Base-by-base conservation (phyloP, 2,888 invertebrate genomes). In the Poecilus cupreus region DNA sequence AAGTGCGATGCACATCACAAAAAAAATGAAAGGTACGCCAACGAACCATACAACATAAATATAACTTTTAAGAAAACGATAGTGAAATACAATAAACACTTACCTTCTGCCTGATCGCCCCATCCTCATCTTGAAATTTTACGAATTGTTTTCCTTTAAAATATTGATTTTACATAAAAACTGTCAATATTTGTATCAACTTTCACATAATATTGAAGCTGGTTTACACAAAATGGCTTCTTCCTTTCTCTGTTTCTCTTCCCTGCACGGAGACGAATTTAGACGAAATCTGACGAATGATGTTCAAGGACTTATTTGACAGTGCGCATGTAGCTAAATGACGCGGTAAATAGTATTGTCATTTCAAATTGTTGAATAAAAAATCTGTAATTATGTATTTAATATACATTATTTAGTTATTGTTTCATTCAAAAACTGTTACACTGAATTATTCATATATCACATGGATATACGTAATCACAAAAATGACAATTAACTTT, bases 91-190 rank as follows among this genome's bases (percentile, higher is more conserved):
- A 37, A 68, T 13, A 37, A 68, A 37, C 18, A 32, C 13, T 84
- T 83, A 88, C 88, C 88, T 85, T 86, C 87, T 87, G 82, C 87
- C 87, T 46, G 87, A 86, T 77, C 88, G 85, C 60, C 88, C 87
- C 82, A 87, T 86, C 87, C 88, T 87, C 83, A 80, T 85, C 64
- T 82, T 46, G 20, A 72, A 46, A 39, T 32, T 77, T 26, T 51
- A 54, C 20, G 54, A 54, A 54, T 39, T 54, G 54, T 54, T 37
- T 26, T 20, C 10, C 5, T 51, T 32, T 20, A 75, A n/a, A 32
- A 75, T 54, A 75, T 54, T 37, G 37, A 37, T 54, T 75, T 37
- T 22, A 51, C 32, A 46, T 37, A 75, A 51, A 54, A 26, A 75
- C 51, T 68, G 37, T 68, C 39, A 68, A 68, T 51, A 75, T 75